phyloP scores from a whole-genome alignment of 2,113 vertebrate genomes.

The Emydocephalus ijimae region DNA sequence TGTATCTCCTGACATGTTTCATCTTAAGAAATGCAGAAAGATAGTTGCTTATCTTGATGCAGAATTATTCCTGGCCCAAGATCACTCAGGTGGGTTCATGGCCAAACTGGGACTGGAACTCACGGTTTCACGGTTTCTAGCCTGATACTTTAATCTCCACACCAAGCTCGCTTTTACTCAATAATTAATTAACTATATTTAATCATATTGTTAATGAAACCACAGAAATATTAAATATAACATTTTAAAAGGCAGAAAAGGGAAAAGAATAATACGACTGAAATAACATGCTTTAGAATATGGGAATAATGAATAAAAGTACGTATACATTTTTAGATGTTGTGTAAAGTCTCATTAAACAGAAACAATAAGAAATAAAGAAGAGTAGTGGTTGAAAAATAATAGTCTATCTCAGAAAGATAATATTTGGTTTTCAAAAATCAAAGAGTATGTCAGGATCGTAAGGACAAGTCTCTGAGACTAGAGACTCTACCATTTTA shows the following conservation, averaged over 20 bases:
- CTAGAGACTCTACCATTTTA: too few relatives aligned
- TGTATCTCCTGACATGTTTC: neutral
- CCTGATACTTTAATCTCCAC: neutral
- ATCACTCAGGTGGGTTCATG: neutral
- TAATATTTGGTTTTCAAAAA: neutral
- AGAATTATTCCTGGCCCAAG: neutral
- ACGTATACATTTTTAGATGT: rapidly evolving
- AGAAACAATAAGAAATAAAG: slow-evolving; percentile 1
- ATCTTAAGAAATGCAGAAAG: neutral
- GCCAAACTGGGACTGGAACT: neutral
- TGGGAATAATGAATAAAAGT: neutral
- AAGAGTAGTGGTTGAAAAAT: neutral
- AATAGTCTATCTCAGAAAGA: neutral
- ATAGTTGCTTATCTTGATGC: neutral
- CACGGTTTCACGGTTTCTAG: neutral
- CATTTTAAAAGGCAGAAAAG: neutral
- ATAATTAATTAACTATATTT: neutral
- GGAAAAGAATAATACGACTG: slow-evolving; percentile 4
- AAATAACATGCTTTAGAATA: rapidly evolving
- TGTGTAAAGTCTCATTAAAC: neutral
- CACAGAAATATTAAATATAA: neutral
- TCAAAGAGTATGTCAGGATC: neutral
- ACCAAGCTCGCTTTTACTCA: neutral
- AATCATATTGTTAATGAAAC: neutral
- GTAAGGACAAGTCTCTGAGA: neutral